These are phyloP conservation scores for Pteria penguin DNA, from an alignment of 2,888 invertebrate genomes.

Conservation along the genomic window DNA sequence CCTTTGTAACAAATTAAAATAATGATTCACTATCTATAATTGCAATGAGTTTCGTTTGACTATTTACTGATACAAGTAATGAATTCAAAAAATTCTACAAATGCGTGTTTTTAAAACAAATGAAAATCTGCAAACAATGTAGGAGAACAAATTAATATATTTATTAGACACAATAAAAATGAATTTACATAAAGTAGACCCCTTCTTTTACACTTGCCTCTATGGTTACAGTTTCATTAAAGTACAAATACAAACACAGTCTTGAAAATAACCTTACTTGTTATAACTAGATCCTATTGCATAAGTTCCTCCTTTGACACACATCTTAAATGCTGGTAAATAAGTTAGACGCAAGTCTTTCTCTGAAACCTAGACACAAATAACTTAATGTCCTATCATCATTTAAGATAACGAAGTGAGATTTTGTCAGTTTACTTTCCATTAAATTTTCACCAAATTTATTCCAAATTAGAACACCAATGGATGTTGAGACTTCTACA, in stretches of 20 bases:
- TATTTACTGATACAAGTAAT: too few species aligned
- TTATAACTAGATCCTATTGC: constrained; percentile 78
- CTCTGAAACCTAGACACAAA: constrained; percentile 48
- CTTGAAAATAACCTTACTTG: too few species aligned
- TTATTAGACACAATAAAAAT: not conserved
- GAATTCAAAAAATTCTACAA: not conserved
- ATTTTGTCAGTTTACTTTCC: too few species aligned
- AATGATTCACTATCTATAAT: not conserved
- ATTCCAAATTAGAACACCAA: too few species aligned
- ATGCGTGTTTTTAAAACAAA: not conserved
- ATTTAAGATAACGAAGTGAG: too few species aligned
- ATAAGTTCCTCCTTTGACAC: constrained; percentile 75
- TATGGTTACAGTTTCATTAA: not conserved
- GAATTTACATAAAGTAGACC: not conserved
- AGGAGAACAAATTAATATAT: not conserved
- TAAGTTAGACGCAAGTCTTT: constrained; percentile 75
- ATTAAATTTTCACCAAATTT: too few species aligned
- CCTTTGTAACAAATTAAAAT: constrained; percentile 34
- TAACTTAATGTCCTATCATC: too few species aligned
- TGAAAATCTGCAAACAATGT: not conserved
- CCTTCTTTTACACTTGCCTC: not conserved
- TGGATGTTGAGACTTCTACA: too few species aligned
- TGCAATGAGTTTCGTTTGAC: not conserved
- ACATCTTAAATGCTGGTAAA: constrained; percentile 73
- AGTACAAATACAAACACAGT: too few species aligned